Conservation (phyloP, 2,113 vertebrate genomes). For the Columbina picui region DNA sequence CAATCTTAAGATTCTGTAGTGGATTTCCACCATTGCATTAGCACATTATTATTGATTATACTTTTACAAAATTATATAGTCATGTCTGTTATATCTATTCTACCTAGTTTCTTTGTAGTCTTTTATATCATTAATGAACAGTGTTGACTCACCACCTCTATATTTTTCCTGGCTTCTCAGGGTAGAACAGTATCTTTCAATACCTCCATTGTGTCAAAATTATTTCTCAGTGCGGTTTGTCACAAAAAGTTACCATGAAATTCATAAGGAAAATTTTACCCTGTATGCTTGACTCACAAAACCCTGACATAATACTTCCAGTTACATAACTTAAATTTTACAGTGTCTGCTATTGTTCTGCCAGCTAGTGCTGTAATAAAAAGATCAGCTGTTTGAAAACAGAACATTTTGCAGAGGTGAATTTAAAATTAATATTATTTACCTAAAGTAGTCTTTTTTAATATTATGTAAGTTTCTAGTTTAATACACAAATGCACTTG, state of each 20-base stretch:
- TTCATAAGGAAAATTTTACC: neutral
- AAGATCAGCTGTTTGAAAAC: neutral
- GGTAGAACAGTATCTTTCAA: neutral
- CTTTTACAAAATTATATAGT: neutral
- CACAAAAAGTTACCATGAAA: neutral
- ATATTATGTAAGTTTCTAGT: neutral
- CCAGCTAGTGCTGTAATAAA: neutral
- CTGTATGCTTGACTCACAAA: rapidly evolving
- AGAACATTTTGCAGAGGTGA: neutral
- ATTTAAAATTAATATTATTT: neutral
- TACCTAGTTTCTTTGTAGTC: neutral
- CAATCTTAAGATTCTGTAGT: neutral
- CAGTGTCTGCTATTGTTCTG: neutral
- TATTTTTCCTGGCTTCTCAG: neutral
- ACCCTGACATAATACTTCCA: neutral
- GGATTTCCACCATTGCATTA: neutral
- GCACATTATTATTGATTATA: neutral
- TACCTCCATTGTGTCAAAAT: neutral
- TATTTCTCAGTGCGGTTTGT: neutral
- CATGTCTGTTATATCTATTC: neutral
- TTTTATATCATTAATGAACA: neutral
- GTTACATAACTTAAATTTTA: neutral
- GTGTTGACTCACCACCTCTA: neutral
- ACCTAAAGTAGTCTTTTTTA: neutral
- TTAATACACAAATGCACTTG: neutral